phyloP scores from a whole-genome alignment of 2,888 invertebrate species.

The Tenthredo distinguenda region DNA sequence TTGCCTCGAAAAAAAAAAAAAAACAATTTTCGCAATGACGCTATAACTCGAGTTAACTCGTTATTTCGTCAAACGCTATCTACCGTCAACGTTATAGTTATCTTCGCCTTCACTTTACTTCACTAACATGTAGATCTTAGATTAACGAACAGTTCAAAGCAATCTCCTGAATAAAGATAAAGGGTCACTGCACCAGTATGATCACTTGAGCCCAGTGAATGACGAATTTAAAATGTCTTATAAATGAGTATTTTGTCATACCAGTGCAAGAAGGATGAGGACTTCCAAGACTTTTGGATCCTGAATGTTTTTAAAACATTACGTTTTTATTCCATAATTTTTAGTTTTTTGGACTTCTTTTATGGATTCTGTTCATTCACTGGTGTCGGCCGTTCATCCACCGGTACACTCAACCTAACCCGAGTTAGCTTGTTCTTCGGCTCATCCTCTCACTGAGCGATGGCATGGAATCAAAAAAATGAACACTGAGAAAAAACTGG shows the following conservation, averaged over 20 bases:
- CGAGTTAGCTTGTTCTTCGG: constrained; percentile 1
- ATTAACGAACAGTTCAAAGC: background rate
- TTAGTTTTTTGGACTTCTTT: background rate
- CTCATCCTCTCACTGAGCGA: background rate
- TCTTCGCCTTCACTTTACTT: background rate
- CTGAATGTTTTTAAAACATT: background rate
- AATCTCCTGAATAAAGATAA: constrained; percentile 2
- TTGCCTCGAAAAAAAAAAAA: background rate
- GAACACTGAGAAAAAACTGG: background rate
- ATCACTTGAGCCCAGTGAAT: background rate
- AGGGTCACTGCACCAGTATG: background rate
- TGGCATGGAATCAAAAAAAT: background rate
- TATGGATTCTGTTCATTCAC: background rate
- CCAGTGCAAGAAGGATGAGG: background rate
- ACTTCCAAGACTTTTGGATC: background rate
- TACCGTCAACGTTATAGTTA: background rate
- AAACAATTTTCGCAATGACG: background rate
- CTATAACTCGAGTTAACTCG: background rate
- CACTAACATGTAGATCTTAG: background rate
- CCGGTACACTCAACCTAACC: background rate
- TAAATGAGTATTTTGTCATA: background rate
- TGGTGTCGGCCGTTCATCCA: background rate
- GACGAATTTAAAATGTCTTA: background rate
- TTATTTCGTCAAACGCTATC: background rate
- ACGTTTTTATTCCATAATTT: background rate